Base-by-base conservation (phyloP, 2,888 invertebrate genomes). In the Linnaemya vulpina region DNA sequence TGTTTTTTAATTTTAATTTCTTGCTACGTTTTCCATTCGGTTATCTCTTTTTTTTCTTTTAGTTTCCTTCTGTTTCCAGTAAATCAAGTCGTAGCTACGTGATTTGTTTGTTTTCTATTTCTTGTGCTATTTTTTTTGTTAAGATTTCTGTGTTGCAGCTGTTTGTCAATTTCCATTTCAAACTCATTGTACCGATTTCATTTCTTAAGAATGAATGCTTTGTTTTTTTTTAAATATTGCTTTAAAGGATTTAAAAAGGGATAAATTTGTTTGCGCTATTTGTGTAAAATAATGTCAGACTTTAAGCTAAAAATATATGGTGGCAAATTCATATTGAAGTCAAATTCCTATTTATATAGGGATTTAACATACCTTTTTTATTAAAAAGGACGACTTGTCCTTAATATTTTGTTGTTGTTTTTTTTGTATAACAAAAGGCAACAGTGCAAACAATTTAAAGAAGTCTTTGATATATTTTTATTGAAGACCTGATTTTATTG, bases 71-170 rank as follows among this genome's bases (percentile, higher is more conserved):
- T 67, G 25, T 58, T 58, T 20, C 20, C 51, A 73, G 65, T 80
- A 74, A 80, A 73, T 80, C 73, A 80, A 73, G 73, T 73, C 58
- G 25, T 49, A 65, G 65, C 17, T 73, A 80, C 65, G 73, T 80
- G 79, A 35, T 80, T 73, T 67, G 63, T 53, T 51, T 53, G n/a
- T 53, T 62, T 75, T 63, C 22, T 55, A 13, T 40, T 13, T 40
- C 43, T 30, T n/a, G n/a, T n/a, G n/a, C n/a, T n/a, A 13, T 43
- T n/a, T 49, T 3, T 49, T 49, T 74, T 60, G 10, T 22, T 51
- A 15, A 9, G 17, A 38, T n/a, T 17, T 60, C 7, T 49, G 11
- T 53, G 7, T 25, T 73, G 38, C n/a, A 65, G 25, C 20, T 60
- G 25, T 25, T 80, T 79, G 73, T 58, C 65, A 73, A 58, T 80